phyloP scores from a whole-genome alignment of 2,888 invertebrate species.

The Acheta domesticus region DNA sequence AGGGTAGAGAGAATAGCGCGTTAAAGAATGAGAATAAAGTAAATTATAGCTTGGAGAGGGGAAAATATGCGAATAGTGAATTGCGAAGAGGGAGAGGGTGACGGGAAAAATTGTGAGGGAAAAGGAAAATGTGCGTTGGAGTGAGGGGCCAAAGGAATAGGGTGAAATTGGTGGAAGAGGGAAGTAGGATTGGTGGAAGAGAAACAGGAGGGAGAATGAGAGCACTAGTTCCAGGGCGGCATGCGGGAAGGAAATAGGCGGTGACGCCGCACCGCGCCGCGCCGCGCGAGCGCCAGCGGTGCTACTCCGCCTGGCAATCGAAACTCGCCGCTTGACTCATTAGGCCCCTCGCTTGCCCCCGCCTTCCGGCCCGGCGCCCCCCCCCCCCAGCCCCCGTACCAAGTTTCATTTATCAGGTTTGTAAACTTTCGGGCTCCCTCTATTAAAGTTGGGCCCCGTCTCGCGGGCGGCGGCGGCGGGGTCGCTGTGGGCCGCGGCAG shows the following conservation, averaged over 20 bases:
- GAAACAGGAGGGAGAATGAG: too few relatives aligned
- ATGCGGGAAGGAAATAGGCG: too few relatives aligned
- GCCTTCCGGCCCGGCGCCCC: not conserved
- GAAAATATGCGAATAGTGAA: too few relatives aligned
- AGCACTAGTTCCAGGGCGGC: too few relatives aligned
- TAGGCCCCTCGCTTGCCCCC: conserved; percentile 6
- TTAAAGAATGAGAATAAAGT: too few relatives aligned
- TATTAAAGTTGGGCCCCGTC: not conserved
- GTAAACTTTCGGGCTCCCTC: conserved; percentile 7
- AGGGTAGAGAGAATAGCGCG: too few relatives aligned
- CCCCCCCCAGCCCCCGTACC: not conserved
- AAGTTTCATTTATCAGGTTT: conserved; percentile 18
- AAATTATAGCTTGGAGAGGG: too few relatives aligned
- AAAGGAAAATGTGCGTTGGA: not conserved
- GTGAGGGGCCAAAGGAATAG: not conserved
- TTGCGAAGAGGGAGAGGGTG: too few relatives aligned
- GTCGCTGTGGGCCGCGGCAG: not conserved
- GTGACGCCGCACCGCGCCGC: not conserved
- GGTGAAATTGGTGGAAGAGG: not conserved
- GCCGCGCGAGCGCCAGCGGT: not conserved
- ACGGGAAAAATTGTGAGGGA: not conserved
- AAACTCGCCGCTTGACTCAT: conserved; percentile 18
- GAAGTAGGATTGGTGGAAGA: not conserved
- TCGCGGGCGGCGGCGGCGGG: not conserved
- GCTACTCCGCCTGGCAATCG: not conserved